Evolutionary conservation across 2,113 vertebrate genomes (phyloP).

Genomic region (Ciconia maguari): DNA sequence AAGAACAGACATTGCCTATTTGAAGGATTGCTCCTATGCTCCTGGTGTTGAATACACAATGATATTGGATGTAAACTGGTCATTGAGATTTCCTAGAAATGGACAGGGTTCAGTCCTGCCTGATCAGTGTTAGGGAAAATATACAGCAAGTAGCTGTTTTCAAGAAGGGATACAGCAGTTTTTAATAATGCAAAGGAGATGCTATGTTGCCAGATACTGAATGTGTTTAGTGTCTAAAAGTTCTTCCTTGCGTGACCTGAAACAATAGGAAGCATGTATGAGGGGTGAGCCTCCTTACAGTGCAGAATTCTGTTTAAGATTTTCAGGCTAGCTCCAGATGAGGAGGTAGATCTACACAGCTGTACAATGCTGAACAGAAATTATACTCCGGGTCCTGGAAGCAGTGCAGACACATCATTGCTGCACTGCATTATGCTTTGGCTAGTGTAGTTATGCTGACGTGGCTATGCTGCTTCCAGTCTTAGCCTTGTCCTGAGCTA

Average conservation of each 20-base stretch:
- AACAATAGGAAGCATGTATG: conserved; percentile 1
- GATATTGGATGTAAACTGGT: background rate
- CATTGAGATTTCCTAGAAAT: background rate
- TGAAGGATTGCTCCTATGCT: background rate
- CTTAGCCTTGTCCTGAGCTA: background rate
- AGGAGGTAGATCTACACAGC: conserved; percentile 23
- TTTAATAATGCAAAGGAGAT: conserved; percentile 10
- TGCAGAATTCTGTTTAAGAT: conserved; percentile 15
- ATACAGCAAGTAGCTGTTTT: background rate
- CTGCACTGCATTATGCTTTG: conserved; percentile 44
- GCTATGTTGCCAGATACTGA: background rate
- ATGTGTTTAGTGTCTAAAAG: background rate
- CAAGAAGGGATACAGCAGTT: background rate
- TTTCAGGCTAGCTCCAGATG: conserved; percentile 42
- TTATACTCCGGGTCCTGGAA: background rate
- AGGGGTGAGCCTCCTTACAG: background rate
- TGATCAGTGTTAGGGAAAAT: background rate
- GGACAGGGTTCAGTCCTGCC: background rate
- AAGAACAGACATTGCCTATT: background rate
- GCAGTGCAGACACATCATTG: background rate
- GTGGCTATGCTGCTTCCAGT: background rate
- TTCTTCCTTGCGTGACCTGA: conserved; percentile 26
- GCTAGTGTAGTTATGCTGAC: background rate
- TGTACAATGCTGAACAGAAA: background rate
- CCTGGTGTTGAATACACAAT: background rate